Evolutionary conservation across 1,140 invertebrate genomes (phyloP), one percentile per base, ranked within the genome.

Genomic region (Heliconius himera): DNA sequence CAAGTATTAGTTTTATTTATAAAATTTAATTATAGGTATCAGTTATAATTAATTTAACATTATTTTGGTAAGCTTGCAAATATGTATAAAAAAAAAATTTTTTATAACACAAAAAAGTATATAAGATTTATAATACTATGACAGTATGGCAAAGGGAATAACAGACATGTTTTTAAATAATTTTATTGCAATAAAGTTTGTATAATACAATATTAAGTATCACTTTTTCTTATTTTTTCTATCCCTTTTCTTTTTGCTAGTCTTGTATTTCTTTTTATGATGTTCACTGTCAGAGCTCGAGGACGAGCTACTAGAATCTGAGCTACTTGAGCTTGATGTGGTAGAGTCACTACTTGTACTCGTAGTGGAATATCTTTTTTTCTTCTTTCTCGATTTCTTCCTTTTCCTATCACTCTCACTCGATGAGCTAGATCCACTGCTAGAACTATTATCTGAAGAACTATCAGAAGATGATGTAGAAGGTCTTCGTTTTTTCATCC

Each of bases 391-490:
- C 6, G 78, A 70, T 79, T 79, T 86, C 36, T 87, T 94, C 77
- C 84, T 92, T 33, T 87, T 92, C 33, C 78, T 83, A 66, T 88
- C 81, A 73, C 84, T 84, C 22, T 90, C 90, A 86, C 90, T 90
- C 22, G 91, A 93, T 46, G 91, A 89, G 79, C 87, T 92, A 38
- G 89, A 87, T 26, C 89, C 89, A 84, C 90, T 92, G 79, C 85
- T 91, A 8, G 91, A 90, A 83, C 87, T 92, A 20, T 86, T 82
- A 26, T 91, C 88, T 38, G 91, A 89, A 38, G 91, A 89, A 84
- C 82, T 88, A 41, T 91, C 89, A 54, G 90, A 90, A 74, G 89
- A 88, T 81, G 92, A 91, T 29, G 89, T 90, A 41, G 91, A 93
- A 8, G 72, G 81, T 83, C 91, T 90, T 73, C 86, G 86, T 72